These are phyloP conservation scores for Calliphora vomitoria DNA, from an alignment of 2,888 invertebrate species.

Conservation along the genomic window DNA sequence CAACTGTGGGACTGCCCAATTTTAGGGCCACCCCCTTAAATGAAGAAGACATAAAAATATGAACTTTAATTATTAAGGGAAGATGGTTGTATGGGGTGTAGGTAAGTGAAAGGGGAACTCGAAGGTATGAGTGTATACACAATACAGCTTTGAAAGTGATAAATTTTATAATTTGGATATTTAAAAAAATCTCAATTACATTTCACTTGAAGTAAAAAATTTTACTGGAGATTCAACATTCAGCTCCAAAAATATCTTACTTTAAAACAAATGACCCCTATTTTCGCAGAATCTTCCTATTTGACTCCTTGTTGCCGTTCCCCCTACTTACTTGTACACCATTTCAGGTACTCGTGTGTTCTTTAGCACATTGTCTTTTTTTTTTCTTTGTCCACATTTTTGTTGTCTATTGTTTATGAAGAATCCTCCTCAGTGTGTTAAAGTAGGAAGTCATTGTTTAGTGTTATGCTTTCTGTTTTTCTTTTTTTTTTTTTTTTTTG, in stretches of 20 bases:
- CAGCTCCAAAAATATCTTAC: too few relatives aligned
- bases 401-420: conserved; percentile 44
- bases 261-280: too few relatives aligned
- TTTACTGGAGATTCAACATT: too few relatives aligned
- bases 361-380: neutral
- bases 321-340: neutral
- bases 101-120: neutral
- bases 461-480: conserved; percentile 20
- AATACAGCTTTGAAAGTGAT: neutral
- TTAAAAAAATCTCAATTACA: too few relatives aligned
- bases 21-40: neutral
- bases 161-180: too few relatives aligned
- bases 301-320: neutral
- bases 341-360: neutral
- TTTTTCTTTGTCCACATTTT: conserved; percentile 25
- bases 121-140: neutral
- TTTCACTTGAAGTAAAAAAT: too few relatives aligned
- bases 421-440: conserved; percentile 36
- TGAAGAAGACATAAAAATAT: neutral
- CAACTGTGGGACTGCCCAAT: neutral
- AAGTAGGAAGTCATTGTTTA: conserved; percentile 52
- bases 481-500: conserved; percentile 18
- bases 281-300: neutral
- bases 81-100: neutral
- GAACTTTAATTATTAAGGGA: neutral